These are phyloP conservation scores for Heptranchias perlo DNA, from an alignment of 2,113 vertebrate species.

Conservation along the genomic window DNA sequence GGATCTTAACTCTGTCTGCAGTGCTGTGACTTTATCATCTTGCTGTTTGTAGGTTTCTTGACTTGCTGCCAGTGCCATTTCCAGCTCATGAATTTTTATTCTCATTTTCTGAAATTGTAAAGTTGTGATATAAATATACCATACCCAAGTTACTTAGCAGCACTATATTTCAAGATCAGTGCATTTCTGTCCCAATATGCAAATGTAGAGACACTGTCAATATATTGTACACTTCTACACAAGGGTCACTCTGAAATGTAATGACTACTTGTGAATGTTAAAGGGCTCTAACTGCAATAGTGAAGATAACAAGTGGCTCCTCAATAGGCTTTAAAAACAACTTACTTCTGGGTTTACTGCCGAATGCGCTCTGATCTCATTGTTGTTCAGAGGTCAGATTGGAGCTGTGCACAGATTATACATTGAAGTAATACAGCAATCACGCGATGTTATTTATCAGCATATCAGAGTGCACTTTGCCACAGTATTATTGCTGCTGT, in stretches of 20 bases:
- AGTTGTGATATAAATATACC: neutral
- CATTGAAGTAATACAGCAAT: neutral
- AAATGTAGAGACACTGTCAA: neutral
- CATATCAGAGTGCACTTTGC: neutral
- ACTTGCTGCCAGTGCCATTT: neutral
- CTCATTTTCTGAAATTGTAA: constrained; percentile 5
- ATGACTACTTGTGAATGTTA: neutral
- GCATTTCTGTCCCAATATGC: neutral
- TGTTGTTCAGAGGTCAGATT: neutral
- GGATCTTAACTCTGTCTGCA: constrained; percentile 19
- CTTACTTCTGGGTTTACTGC: neutral
- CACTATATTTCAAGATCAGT: neutral
- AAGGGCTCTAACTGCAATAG: neutral
- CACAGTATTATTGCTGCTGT: neutral
- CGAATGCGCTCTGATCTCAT: neutral
- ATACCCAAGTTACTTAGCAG: neutral
- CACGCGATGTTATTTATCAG: neutral
- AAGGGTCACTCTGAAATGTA: neutral
- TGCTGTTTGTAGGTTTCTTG: constrained; percentile 3
- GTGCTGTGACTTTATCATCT: neutral
- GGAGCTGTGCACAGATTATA: neutral
- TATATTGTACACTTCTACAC: neutral
- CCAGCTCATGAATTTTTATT: neutral
- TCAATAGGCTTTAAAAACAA: neutral
- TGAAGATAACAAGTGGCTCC: neutral